Base-by-base conservation (phyloP, 1,140 invertebrate species). In the Apis cerana region DNA sequence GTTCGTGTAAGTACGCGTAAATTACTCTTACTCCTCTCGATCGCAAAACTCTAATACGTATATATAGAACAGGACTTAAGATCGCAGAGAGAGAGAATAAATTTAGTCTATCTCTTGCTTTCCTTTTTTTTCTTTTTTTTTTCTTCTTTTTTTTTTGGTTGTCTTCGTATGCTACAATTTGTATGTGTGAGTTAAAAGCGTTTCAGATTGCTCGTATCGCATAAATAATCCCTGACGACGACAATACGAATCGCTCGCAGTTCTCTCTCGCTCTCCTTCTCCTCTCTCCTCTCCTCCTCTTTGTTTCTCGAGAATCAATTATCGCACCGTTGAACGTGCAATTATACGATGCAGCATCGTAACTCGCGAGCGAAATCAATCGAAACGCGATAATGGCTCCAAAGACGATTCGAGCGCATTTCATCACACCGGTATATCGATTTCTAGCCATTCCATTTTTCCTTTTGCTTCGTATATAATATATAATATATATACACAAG, bases 401-500 rank as follows among this genome's bases (percentile, higher is more conserved):
- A 54, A 68, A 82, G 70, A 86, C 61, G 77, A 75, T 75, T 79
- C 67, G 59, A 62, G 84, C 85, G 85, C 72, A 86, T 86, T 84
- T 80, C 75, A 75, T 80, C 82, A 54, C 74, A 72, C 70, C 80
- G 69, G 48, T 43, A 71, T 12, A 17, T 52, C 33, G 33, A 17
- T 17, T 27, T 17, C 19, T 54, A 17, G 17, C 76, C n/a, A n/a
- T 59, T 59, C 15, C 11, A 7, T 68, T 68, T 9, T 48, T 12
- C 21, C 21, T 8, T 50, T 65, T 27, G 33, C 33, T 43, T 43
- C 33, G n/a, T 9, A 23, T 15, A 13, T 23, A n/a, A 75, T 11
- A 50, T n/a, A 17, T 54, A 12, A 8, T 21, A 3, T 75, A 27
- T 91, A 91, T 91, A 52, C 90, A 91, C 88, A 91, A 76, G 83